These are phyloP conservation scores for Axinella damicornis DNA, from an alignment of 37 sponge, comb jelly and placozoan genomes.

Conservation along the genomic window DNA sequence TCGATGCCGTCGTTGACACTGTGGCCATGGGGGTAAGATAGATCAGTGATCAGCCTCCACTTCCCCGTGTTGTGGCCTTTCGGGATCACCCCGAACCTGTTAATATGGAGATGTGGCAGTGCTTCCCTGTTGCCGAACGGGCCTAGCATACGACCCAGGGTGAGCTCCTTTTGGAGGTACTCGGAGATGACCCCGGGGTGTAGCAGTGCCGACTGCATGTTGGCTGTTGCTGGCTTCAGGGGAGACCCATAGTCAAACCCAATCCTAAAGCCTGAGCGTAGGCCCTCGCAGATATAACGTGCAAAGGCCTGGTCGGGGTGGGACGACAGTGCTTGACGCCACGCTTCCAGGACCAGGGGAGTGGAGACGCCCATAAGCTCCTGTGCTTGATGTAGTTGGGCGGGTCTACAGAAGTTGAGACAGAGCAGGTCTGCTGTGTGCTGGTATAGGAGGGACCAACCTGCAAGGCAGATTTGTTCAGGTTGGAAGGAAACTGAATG, in stretches of 20 bases:
- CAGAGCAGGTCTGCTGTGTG: constrained; percentile 19
- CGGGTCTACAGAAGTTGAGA: too few species aligned
- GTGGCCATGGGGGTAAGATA: not conserved
- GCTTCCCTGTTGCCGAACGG: not conserved
- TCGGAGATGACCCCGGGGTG: constrained; percentile 16
- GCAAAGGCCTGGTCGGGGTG: constrained; percentile 33
- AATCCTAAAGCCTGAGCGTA: constrained; percentile 15
- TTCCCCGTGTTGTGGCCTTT: constrained; percentile 36
- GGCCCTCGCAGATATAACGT: constrained; percentile 7
- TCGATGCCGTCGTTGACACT: constrained; percentile 59
- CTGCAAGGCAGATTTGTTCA: not conserved
- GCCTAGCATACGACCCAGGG: constrained; percentile 23
- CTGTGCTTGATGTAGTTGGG: not conserved
- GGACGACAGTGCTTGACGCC: constrained; percentile 10
- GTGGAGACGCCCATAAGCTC: not conserved
- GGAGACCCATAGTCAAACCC: not conserved
- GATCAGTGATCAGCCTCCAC: not conserved
- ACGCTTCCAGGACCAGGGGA: constrained; percentile 3
- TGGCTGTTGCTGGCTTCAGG: constrained; percentile 11
- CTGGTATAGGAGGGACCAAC: not conserved
- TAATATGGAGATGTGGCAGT: constrained; percentile 13
- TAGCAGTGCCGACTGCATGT: constrained; percentile 36
- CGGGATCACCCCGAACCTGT: constrained; percentile 35
- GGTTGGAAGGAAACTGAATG: not conserved
- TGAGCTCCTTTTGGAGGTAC: constrained; percentile 11